Conservation (phyloP, 2,797 vertebrate genomes). For the Parauchenoglanis punctatus region DNA sequence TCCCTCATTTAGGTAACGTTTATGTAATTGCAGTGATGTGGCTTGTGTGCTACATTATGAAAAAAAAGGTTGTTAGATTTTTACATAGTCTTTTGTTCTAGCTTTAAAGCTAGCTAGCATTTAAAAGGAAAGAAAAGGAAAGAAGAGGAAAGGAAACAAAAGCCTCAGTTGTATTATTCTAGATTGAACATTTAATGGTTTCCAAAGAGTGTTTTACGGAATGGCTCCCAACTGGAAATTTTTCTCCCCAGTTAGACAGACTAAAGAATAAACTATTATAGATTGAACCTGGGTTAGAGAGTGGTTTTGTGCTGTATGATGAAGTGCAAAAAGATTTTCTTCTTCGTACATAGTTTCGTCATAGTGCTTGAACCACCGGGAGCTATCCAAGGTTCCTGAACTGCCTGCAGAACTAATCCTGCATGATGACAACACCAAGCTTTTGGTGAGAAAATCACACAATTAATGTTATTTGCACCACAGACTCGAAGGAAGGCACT, state of each 20-base stretch:
- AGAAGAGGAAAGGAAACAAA: neutral
- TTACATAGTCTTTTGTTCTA: neutral
- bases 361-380: neutral
- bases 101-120: neutral
- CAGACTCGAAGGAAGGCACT: neutral
- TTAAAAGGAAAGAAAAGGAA: neutral
- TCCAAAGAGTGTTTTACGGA: neutral
- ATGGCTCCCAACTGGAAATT: neutral
- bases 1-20: neutral
- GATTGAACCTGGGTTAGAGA: neutral
- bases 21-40: neutral
- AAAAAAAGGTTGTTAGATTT: neutral
- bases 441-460: constrained; percentile 1
- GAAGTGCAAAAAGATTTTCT: constrained; percentile 21
- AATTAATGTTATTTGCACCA: neutral
- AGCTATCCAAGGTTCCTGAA: constrained; percentile 19
- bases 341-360: constrained; percentile 8
- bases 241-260: neutral
- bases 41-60: neutral
- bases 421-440: neutral
- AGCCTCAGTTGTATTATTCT: neutral
- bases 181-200: neutral
- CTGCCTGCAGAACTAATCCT: neutral
- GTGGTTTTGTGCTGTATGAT: neutral
- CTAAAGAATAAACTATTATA: neutral